Percentiles rank a stretch among this genome's conserved stretches.
Evolutionary conservation across 1,140 invertebrate genomes (phyloP).

Genomic region (Musca domestica): DNA sequence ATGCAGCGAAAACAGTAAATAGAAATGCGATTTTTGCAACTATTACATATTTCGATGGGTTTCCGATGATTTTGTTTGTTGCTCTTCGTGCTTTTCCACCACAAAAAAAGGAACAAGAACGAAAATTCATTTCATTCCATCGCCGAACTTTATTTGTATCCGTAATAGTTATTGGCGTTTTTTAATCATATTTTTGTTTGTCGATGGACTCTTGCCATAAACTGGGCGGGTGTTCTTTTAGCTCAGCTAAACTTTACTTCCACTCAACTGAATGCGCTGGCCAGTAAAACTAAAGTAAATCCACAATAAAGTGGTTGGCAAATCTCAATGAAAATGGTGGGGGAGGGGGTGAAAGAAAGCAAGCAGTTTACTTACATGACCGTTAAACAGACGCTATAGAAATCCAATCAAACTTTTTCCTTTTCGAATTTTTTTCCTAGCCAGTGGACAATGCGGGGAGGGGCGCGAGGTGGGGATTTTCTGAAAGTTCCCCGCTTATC

Average conservation of each 20-base stretch:
- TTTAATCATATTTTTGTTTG: slow-evolving; percentile 11
- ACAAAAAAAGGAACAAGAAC: neutral
- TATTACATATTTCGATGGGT: too few relatives aligned
- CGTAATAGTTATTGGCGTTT: slow-evolving; percentile 16
- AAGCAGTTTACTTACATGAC: too few relatives aligned
- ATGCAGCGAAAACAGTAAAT: too few relatives aligned
- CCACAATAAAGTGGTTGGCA: neutral
- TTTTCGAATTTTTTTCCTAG: neutral
- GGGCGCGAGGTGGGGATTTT: neutral
- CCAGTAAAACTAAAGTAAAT: neutral
- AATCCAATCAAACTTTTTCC: slow-evolving; percentile 9
- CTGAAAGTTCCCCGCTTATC: neutral
- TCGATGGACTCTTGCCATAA: neutral
- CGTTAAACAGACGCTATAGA: neutral
- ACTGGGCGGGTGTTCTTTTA: neutral
- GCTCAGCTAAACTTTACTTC: neutral
- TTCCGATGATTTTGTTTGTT: neutral
- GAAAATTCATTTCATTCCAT: neutral
- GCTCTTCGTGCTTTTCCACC: neutral
- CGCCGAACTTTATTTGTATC: neutral
- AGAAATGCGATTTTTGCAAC: too few relatives aligned
- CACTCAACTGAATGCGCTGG: too few relatives aligned
- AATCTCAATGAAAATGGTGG: neutral
- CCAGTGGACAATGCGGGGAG: too few relatives aligned
- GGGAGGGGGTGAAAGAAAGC: too few relatives aligned